Percentiles rank a stretch among this genome's conserved stretches.
Evolutionary conservation across 2,797 vertebrate species (phyloP).

Genomic region (Liasis olivaceus): DNA sequence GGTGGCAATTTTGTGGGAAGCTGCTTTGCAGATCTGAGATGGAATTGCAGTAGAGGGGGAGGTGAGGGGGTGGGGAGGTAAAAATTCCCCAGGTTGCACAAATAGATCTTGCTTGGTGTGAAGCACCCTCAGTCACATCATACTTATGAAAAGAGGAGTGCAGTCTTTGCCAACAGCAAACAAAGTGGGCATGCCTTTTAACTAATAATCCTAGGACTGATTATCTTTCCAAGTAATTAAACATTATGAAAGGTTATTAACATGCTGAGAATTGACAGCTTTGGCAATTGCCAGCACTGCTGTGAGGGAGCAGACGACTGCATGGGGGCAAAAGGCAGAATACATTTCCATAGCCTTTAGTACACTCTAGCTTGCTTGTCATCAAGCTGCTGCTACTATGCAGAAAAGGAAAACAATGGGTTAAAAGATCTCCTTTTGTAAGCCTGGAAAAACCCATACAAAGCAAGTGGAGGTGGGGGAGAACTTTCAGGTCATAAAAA

Average conservation of each 20-base stretch:
- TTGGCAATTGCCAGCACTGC: constrained; percentile 64
- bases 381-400: background rate
- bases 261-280: constrained; percentile 61
- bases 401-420: accelerated
- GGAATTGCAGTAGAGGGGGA: background rate
- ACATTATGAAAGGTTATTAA: constrained; percentile 71
- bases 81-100: constrained; percentile 44
- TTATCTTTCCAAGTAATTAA: constrained; percentile 74
- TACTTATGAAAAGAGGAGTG: constrained; percentile 51
- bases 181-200: constrained; percentile 63
- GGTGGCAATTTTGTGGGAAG: background rate
- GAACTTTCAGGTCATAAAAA: background rate
- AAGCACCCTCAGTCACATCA: constrained; percentile 46
- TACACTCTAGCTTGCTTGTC: background rate
- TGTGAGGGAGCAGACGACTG: constrained; percentile 32
- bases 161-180: constrained; percentile 66
- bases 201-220: constrained; percentile 60
- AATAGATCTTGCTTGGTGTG: constrained; percentile 44
- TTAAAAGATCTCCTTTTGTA: background rate
- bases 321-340: constrained; percentile 10
- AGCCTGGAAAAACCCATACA: background rate
- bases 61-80: background rate
- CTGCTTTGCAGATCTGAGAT: background rate
- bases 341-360: background rate
- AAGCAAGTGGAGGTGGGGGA: background rate